These are phyloP conservation scores for Corynorhinus townsendii DNA, from an alignment of 2,113 vertebrate species.

Conservation along the genomic window DNA sequence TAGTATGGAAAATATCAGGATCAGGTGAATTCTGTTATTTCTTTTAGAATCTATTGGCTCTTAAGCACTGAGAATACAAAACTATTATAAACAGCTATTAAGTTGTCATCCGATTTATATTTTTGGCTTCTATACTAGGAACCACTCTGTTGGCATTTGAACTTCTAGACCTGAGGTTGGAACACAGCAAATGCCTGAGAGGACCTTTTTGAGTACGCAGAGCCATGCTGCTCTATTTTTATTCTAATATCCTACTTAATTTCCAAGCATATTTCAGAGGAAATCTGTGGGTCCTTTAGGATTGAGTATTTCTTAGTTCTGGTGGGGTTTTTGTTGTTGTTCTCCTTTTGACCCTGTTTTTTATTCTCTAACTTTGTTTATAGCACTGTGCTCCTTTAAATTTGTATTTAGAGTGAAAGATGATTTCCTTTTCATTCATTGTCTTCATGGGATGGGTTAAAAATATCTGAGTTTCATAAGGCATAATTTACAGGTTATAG, in stretches of 20 bases:
- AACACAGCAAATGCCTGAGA: background rate
- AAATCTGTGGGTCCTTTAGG: background rate
- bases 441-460: background rate
- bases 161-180: background rate
- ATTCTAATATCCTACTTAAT: background rate
- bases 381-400: background rate
- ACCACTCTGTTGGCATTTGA: background rate
- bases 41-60: background rate
- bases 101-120: background rate
- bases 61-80: background rate
- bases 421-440: background rate
- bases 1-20: background rate
- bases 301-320: background rate
- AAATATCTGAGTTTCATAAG: background rate
- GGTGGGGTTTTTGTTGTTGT: background rate
- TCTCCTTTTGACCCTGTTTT: background rate
- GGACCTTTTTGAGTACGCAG: background rate
- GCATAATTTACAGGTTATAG: background rate
- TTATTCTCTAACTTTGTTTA: background rate
- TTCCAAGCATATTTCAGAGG: background rate
- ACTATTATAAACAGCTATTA: background rate
- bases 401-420: background rate
- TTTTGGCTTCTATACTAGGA: background rate
- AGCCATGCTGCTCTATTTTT: background rate
- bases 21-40: background rate